phyloP scores from a whole-genome alignment of 2,888 invertebrate species.

The Leptogaster cylindrica region DNA sequence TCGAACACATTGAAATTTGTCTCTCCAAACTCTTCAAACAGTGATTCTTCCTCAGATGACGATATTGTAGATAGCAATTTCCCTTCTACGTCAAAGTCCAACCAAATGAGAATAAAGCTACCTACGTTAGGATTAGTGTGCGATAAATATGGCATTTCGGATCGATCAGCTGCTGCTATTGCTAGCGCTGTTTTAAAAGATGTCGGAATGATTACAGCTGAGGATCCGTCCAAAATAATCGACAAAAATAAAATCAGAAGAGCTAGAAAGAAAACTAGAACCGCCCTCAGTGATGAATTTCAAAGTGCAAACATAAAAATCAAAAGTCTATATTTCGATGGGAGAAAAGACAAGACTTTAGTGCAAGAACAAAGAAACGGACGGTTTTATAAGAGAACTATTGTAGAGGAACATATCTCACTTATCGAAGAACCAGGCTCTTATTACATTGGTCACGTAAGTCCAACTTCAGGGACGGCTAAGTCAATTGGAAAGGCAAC shows the following conservation, averaged over 20 bases:
- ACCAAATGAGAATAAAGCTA: constrained; percentile 6
- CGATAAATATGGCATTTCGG: constrained; percentile 25
- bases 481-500: too few relatives aligned
- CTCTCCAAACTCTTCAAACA: background rate
- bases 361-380: too few relatives aligned
- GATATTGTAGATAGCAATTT: background rate
- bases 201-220: background rate
- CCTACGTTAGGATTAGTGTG: constrained; percentile 19
- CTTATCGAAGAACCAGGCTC: background rate
- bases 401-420: background rate
- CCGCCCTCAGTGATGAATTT: background rate
- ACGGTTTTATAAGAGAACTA: too few relatives aligned
- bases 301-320: constrained; percentile 6
- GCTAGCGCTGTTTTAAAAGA: constrained; percentile 13
- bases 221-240: constrained; percentile 14
- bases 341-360: background rate
- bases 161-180: constrained; percentile 21
- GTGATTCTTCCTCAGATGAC: background rate
- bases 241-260: constrained; percentile 17
- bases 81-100: background rate
- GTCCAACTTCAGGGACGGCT: too few relatives aligned
- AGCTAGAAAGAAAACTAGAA: constrained; percentile 17
- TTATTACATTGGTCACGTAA: background rate
- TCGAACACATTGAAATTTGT: constrained; percentile 13
- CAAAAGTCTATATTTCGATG: background rate